phyloP scores from a whole-genome alignment of 92 coral and sea anemone species.

The Paramuricea clavata region DNA sequence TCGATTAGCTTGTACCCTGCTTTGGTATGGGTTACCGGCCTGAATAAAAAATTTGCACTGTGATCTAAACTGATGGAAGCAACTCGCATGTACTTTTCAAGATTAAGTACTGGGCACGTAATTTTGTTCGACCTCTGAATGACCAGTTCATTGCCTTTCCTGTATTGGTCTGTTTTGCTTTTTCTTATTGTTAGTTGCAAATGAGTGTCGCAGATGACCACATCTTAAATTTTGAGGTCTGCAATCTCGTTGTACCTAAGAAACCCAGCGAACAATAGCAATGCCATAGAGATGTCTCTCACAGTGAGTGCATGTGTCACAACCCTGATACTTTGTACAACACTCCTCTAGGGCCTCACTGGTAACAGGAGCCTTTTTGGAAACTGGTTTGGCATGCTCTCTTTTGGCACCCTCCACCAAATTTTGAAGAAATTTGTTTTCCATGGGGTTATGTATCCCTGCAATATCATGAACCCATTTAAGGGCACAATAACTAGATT shows the following conservation, averaged over 20 bases:
- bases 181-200: constrained; percentile 33
- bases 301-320: constrained; percentile 6
- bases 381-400: constrained; percentile 59
- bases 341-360: constrained; percentile 55
- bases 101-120: constrained; percentile 62
- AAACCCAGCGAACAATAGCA: constrained; percentile 64
- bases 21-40: constrained; percentile 56
- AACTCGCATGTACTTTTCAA: constrained; percentile 58
- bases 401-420: constrained; percentile 60
- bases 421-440: constrained; percentile 48
- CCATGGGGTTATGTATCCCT: constrained; percentile 53
- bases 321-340: constrained; percentile 41
- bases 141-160: constrained; percentile 60
- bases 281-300: constrained; percentile 60
- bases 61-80: constrained; percentile 40
- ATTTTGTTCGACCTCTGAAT: constrained; percentile 58
- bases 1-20: constrained; percentile 49
- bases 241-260: constrained; percentile 63
- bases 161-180: constrained; percentile 70
- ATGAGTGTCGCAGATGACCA: constrained; percentile 49
- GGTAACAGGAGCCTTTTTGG: constrained; percentile 50
- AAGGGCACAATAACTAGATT: constrained; percentile 42
- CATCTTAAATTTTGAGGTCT: constrained; percentile 52
- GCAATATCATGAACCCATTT: constrained; percentile 57
- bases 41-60: constrained; percentile 45